Evolutionary conservation across 2,797 vertebrate species (phyloP), one percentile per base, ranked within the genome.

Genomic region (Coracias cyanogaster): DNA sequence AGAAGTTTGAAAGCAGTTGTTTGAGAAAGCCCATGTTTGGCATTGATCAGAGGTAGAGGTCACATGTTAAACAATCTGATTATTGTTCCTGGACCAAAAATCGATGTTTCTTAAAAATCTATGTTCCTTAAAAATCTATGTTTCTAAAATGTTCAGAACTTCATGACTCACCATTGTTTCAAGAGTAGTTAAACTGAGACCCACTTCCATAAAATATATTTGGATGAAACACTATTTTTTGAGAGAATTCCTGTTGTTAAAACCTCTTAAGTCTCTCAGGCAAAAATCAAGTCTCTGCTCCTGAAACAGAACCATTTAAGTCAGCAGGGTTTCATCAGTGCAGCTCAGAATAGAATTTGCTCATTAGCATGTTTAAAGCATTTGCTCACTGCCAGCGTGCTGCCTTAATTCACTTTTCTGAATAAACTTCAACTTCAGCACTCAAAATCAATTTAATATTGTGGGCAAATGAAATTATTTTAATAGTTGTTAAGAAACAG

Each of bases 401-500:
- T 95, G 66, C 77, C 39, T 88, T 91, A 84, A 89, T 84, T 93
- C 62, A 72, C 86, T 95, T 95, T 73, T 73, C 76, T 88, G 65
- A 94, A 86, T 61, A 88, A 94, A 89, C 45, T 89, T 85, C 49
- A 49, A 78, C 89, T 88, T 91, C 78, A 88, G 29, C 58, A 76
- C 80, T 90, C 58, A 82, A 72, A 86, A 90, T 61, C 62, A 90
- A 91, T 90, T 91, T 74, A 72, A 66, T 86, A 51, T 28, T 58
- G 57, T 37, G 28, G 25, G 28, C 12, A 69, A 79, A 86, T 90
- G 7, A 73, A 86, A 72, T 86, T 77, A 89, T 70, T 90, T 84
- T 69, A 86, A 6, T 52, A 61, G 45, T 8, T 65, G 25, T 26
- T 62, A 83, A 93, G 77, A 90, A 93, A n/a, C 10, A 33, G 25